phyloP scores from a whole-genome alignment of 2,113 vertebrate genomes.

The Lathamus discolor region DNA sequence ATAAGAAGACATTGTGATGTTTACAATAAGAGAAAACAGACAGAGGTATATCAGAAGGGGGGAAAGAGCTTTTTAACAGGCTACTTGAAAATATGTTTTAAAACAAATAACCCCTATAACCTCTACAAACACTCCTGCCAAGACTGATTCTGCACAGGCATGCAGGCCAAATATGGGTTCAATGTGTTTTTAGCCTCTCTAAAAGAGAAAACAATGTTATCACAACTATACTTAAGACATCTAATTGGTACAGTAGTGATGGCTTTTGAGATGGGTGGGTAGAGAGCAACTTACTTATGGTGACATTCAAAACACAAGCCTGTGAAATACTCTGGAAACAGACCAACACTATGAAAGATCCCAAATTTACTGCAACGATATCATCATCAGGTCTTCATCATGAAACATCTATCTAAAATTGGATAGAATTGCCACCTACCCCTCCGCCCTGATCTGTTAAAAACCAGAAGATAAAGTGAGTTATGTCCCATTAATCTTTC shows the following conservation, averaged over 20 bases:
- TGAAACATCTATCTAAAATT: constrained; percentile 61
- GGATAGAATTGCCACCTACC: constrained; percentile 67
- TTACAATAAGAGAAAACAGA: neutral
- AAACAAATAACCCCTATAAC: neutral
- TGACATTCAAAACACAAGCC: constrained; percentile 58
- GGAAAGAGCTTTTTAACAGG: neutral
- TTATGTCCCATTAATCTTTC: constrained; percentile 65
- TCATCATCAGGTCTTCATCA: constrained; percentile 57
- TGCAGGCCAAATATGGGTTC: neutral
- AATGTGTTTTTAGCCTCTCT: neutral
- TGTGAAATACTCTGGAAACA: constrained; percentile 60
- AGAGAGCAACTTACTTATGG: constrained; percentile 51
- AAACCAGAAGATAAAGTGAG: constrained; percentile 52
- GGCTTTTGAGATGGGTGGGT: constrained; percentile 30
- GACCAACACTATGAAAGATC: constrained; percentile 58
- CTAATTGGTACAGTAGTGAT: constrained; percentile 15
- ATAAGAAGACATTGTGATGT: neutral
- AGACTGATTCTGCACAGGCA: rapidly evolving
- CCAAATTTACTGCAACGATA: constrained; percentile 62
- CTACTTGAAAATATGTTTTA: constrained; percentile 22
- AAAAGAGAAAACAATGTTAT: neutral
- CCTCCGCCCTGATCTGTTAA: constrained; percentile 55
- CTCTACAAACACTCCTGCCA: neutral
- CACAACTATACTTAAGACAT: neutral
- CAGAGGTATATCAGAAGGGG: neutral